A percentile compares a stretch with the other conserved stretches of the same genome.
Evolutionary conservation across 2,113 vertebrate genomes (phyloP).

Genomic region (Pithys albifrons): DNA sequence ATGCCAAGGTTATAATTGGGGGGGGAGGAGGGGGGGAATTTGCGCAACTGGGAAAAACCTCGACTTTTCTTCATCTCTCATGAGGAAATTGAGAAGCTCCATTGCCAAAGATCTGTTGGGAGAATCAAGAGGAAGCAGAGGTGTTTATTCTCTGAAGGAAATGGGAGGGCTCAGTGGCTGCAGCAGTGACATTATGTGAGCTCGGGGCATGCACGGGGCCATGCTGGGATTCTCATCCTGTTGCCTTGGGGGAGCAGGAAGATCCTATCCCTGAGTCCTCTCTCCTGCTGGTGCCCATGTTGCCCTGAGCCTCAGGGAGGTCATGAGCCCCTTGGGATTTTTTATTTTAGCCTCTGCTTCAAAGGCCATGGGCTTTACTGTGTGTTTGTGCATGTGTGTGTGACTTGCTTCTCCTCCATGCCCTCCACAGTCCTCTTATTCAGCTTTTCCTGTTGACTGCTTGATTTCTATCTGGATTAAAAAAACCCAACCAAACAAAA

Average conservation of each 20-base stretch:
- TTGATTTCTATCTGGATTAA: not conserved
- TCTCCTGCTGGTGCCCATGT: not conserved
- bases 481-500: not conserved
- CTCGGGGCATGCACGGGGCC: not conserved
- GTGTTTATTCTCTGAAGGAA: slow-evolving; percentile 57
- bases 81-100: slow-evolving; percentile 29
- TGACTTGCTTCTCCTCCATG: not conserved
- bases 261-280: not conserved
- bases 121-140: slow-evolving; percentile 65
- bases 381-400: not conserved
- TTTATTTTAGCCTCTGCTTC: slow-evolving; percentile 22
- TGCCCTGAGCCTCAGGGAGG: not conserved
- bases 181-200: slow-evolving; percentile 10
- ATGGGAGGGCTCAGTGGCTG: slow-evolving; percentile 27
- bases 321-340: not conserved
- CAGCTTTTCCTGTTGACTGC: not conserved
- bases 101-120: slow-evolving; percentile 57
- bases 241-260: slow-evolving; percentile 45
- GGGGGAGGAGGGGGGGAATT: not conserved
- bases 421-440: not conserved
- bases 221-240: slow-evolving; percentile 53
- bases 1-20: not conserved
- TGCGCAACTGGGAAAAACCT: slow-evolving; percentile 56
- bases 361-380: not conserved
- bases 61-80: slow-evolving; percentile 42